Conservation (phyloP, 2,797 vertebrate species). For the Oophaga sylvatica region DNA sequence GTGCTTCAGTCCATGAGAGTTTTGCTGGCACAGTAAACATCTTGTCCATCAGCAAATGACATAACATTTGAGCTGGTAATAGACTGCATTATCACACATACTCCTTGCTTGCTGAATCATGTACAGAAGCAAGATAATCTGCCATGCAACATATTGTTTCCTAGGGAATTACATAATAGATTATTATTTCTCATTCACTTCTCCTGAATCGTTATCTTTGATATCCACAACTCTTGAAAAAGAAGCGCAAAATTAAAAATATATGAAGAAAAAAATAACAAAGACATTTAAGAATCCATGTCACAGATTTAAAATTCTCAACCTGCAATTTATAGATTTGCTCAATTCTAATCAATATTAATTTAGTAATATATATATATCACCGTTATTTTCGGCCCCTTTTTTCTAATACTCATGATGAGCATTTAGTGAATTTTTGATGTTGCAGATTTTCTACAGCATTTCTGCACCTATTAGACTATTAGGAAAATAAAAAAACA, state of each 20-base stretch:
- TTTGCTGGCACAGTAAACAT: slow-evolving; percentile 44
- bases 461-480: too few species aligned
- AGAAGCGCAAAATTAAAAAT: background rate
- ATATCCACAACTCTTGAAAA: background rate
- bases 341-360: background rate
- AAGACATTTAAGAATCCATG: background rate
- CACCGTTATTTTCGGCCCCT: too few species aligned
- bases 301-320: background rate
- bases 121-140: slow-evolving; percentile 28
- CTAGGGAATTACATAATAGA: background rate
- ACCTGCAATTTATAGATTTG: background rate
- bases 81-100: slow-evolving; percentile 41
- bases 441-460: too few species aligned
- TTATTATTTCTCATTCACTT: slow-evolving; percentile 9
- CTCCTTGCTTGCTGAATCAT: slow-evolving; percentile 30
- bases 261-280: background rate
- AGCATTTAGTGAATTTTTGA: too few species aligned
- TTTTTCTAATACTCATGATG: background rate
- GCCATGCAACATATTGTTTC: slow-evolving; percentile 15
- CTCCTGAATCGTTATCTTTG: background rate
- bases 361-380: background rate
- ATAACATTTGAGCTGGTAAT: slow-evolving; percentile 48
- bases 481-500: too few species aligned
- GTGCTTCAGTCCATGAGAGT: background rate
- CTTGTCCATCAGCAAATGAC: slow-evolving; percentile 44